Evolutionary conservation across 2,113 vertebrate genomes (phyloP), one percentile per base, ranked within the genome.

Genomic region (Cyanocitta stelleri): DNA sequence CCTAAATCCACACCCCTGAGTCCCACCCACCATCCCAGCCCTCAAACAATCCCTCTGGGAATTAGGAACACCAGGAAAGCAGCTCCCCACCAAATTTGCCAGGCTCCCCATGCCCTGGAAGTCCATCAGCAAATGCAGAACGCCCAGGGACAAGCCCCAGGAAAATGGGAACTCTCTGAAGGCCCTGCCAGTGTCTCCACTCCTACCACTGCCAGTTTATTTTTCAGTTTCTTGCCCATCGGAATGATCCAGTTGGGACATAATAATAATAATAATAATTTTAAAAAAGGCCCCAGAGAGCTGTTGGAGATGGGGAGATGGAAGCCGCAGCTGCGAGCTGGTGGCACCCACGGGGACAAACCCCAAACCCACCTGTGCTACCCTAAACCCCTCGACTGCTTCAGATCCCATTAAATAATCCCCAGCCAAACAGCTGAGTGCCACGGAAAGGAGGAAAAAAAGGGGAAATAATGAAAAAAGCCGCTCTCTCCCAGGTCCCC

Each of bases 111-210:
- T 30, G 11, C 32, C 6, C 56, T 32, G 35, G 15, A 21, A 88
- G 7, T 13, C 30, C 2, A 0, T 13, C 35, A 75, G 37, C 20
- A 64, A 77, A 69, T 0, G 2, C 23, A 51, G 32, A 85, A 16
- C 1, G 0, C 33, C 15, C 19, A 11, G 27, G 44, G 58, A 29
- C 9, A 61, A 79, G 68, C 4, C 19, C 33, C 44, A 35, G 63
- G 30, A 32, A 67, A 73, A 48, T 1, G 33, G 78, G 82, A 41
- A 11, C 3, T 1, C n/a, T 27, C 16, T 27, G 51, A n/a, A 30
- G 37, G 67, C 16, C 39, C 41, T 66, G 49, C 4, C 1, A 2
- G 13, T 27, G 35, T 27, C 69, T 16, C 55, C 49, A 5, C 7
- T 48, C 39, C 55, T 14, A 5, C 6, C 43, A 3, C 29, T 39